Evolutionary conservation across 1,140 invertebrate genomes (phyloP).

Genomic region (Doryteuthis pealeii): DNA sequence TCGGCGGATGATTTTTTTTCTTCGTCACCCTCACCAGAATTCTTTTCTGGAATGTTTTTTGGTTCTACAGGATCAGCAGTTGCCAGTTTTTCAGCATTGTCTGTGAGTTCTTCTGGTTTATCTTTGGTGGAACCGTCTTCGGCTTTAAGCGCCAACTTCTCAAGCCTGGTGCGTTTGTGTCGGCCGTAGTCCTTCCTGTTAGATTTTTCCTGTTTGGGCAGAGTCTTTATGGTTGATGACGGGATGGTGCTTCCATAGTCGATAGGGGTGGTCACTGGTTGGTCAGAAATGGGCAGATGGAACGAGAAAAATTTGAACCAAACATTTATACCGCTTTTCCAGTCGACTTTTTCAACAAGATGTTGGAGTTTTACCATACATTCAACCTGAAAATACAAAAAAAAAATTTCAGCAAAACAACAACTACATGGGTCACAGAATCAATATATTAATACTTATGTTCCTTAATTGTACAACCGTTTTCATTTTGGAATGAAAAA

Average conservation of each 20-base stretch:
- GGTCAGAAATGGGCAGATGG: constrained; percentile 37
- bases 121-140: constrained; percentile 5
- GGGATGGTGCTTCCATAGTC: constrained; percentile 34
- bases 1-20: background rate
- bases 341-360: constrained; percentile 57
- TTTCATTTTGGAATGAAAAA: no score
- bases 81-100: background rate
- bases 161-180: constrained; percentile 13
- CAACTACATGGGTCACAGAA: no score
- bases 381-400: constrained; percentile 48
- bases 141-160: constrained; percentile 40
- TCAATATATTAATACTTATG: no score
- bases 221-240: constrained; percentile 20
- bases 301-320: constrained; percentile 62
- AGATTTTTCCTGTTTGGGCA: constrained; percentile 22
- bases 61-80: background rate
- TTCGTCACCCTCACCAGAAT: background rate
- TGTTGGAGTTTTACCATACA: constrained; percentile 56
- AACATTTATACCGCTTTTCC: constrained; percentile 58
- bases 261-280: constrained; percentile 37
- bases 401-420: background rate
- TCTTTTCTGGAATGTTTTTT: background rate
- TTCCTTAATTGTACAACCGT: no score
- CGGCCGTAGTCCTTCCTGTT: constrained; percentile 10
- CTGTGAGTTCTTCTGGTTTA: background rate